These are phyloP conservation scores for Proisotoma minuta DNA, from an alignment of 2,888 invertebrate genomes.

Conservation along the genomic window DNA sequence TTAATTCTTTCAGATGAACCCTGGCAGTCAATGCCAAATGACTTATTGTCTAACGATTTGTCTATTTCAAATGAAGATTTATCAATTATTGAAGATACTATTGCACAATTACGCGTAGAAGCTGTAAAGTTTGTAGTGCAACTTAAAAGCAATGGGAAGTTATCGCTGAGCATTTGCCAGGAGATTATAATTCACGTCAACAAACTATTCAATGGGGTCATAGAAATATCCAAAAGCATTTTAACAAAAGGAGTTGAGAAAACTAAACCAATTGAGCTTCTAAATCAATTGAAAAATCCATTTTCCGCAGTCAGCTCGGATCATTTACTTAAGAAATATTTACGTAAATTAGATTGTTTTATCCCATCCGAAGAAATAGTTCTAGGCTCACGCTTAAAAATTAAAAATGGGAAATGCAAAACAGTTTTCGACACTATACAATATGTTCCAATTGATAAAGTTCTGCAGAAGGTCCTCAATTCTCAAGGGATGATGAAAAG, in stretches of 20 bases:
- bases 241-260: background rate
- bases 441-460: slow-evolving; percentile 9
- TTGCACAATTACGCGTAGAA: background rate
- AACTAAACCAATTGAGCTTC: background rate
- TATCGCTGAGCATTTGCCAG: background rate
- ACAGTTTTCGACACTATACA: slow-evolving; percentile 1
- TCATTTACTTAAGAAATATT: background rate
- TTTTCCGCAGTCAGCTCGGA: background rate
- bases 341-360: background rate
- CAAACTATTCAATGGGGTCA: background rate
- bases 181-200: background rate
- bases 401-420: background rate
- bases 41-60: background rate
- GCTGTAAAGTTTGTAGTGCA: slow-evolving; percentile 1
- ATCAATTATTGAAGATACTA: background rate
- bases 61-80: background rate
- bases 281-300: background rate
- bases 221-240: background rate
- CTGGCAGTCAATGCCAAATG: background rate
- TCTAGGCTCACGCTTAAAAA: background rate
- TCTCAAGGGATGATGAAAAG: slow-evolving; percentile 1
- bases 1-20: background rate
- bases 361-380: slow-evolving; percentile 7
- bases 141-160: slow-evolving; percentile 8
- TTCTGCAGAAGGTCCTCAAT: background rate